Conservation (phyloP, 1,140 invertebrate genomes). For the Papilio dardanus region DNA sequence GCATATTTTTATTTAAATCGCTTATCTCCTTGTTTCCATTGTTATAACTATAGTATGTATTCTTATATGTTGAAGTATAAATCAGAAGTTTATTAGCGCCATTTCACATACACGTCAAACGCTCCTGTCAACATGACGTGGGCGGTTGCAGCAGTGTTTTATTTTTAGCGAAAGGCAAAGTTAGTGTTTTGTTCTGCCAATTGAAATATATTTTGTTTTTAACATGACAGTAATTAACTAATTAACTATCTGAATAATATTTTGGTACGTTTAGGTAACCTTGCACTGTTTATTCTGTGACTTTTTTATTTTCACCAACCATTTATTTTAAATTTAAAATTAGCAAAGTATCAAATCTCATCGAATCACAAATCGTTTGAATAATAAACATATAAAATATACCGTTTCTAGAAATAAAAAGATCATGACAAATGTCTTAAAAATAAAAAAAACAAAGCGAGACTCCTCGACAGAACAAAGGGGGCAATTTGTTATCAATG, state of each 20-base stretch:
- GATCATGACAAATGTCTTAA: slow-evolving; percentile 54
- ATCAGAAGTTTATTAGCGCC: slow-evolving; percentile 34
- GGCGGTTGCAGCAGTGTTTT: slow-evolving; percentile 28
- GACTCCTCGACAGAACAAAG: slow-evolving; percentile 67
- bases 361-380: background rate
- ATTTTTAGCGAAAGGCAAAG: slow-evolving; percentile 25
- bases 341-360: background rate
- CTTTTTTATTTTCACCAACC: no score
- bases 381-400: slow-evolving; percentile 28
- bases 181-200: slow-evolving; percentile 16
- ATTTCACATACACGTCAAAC: slow-evolving; percentile 34
- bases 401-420: slow-evolving; percentile 37
- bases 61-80: slow-evolving; percentile 28
- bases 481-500: slow-evolving; percentile 76
- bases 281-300: no score
- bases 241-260: no score
- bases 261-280: no score
- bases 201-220: background rate
- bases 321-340: background rate
- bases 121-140: slow-evolving; percentile 35
- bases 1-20: background rate
- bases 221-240: no score
- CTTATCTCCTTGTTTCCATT: slow-evolving; percentile 18
- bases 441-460: slow-evolving; percentile 47
- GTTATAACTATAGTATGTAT: background rate